A percentile compares a stretch with the other conserved stretches of the same genome.
These are phyloP conservation scores for Kryptolebias marmoratus DNA, from an alignment of 2,113 vertebrate species.

Conservation along the genomic window DNA sequence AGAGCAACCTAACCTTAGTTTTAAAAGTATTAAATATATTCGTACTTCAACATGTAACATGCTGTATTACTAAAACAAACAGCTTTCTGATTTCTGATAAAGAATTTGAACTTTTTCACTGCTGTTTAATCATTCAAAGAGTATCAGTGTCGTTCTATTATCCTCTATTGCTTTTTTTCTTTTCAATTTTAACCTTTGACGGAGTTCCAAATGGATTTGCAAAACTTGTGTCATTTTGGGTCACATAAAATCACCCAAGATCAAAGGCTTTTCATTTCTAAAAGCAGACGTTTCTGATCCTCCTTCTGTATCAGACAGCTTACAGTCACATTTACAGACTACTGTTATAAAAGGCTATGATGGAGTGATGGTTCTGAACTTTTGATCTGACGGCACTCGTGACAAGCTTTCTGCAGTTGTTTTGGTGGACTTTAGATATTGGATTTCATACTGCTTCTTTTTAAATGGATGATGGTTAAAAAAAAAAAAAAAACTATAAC, in stretches of 20 bases:
- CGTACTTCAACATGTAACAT: background rate
- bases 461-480: background rate
- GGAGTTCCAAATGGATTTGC: background rate
- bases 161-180: background rate
- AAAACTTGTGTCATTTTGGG: constrained; percentile 26
- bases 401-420: background rate
- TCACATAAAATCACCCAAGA: constrained; percentile 14
- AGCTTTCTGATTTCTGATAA: constrained; percentile 10
- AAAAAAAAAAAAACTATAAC: background rate
- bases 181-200: constrained; percentile 2
- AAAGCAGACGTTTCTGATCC: constrained; percentile 17
- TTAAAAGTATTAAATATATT: no score
- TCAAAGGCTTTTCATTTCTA: constrained; percentile 23
- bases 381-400: background rate
- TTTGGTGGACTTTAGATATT: constrained; percentile 8
- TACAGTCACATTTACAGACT: constrained; percentile 11
- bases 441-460: background rate
- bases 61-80: constrained; percentile 21
- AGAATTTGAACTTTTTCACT: constrained; percentile 18
- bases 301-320: constrained; percentile 10
- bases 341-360: constrained; percentile 19
- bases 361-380: constrained; percentile 25
- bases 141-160: constrained; percentile 7
- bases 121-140: constrained; percentile 17
- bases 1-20: background rate